Percentiles rank a stretch among this genome's conserved stretches.
These are phyloP conservation scores for Chelmon rostratus DNA, from an alignment of 2,797 vertebrate species.

Conservation along the genomic window DNA sequence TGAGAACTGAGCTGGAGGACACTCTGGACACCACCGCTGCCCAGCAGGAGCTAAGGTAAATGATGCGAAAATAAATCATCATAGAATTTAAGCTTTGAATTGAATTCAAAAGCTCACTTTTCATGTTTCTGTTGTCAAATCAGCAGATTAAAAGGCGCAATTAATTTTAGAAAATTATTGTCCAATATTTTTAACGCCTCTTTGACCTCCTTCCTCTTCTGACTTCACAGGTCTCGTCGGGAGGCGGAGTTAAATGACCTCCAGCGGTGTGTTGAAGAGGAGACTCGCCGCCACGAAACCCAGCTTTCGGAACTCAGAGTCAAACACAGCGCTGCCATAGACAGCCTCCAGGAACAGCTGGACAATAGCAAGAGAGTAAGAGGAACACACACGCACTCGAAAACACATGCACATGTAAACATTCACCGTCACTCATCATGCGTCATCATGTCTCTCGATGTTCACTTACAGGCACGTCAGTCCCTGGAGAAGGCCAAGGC, in stretches of 20 bases:
- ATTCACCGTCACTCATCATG: neutral
- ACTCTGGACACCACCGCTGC: conserved; percentile 93
- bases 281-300: conserved; percentile 85
- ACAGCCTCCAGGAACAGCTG: conserved; percentile 87
- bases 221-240: conserved; percentile 82
- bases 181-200: neutral
- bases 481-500: conserved; percentile 90
- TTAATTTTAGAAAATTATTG: neutral
- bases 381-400: neutral
- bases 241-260: conserved; percentile 87
- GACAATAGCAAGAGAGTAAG: conserved; percentile 88
- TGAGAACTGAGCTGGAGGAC: conserved; percentile 92
- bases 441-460: neutral
- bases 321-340: conserved; percentile 85
- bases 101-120: neutral
- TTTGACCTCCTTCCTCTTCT: neutral
- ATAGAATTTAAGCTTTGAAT: neutral
- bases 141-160: neutral
- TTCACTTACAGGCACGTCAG: conserved; percentile 82
- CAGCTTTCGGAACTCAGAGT: conserved; percentile 87
- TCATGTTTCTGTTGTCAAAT: conserved; percentile 10
- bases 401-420: neutral
- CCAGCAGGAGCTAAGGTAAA: conserved; percentile 92
- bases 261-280: conserved; percentile 87
- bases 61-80: neutral